Percentiles rank a stretch among this genome's conserved stretches.
Conservation (phyloP, 1,140 invertebrate species). For the Macrobrachium nipponense region DNA sequence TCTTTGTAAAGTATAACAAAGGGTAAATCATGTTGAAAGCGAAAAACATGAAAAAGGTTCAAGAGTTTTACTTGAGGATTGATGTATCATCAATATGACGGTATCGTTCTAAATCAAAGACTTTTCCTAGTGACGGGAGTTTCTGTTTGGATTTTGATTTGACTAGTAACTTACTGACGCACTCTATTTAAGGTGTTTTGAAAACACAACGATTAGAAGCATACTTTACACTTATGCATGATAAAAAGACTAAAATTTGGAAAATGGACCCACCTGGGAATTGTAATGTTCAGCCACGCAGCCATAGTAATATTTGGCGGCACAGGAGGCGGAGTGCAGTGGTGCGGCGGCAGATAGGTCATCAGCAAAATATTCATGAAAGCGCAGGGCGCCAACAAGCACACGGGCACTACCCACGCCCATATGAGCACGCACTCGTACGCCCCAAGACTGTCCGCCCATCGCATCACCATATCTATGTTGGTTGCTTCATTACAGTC, state of each 20-base stretch:
- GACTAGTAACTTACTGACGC: too few relatives aligned
- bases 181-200: too few relatives aligned
- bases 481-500: neutral
- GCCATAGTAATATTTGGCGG: neutral
- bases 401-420: slow-evolving; percentile 40
- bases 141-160: too few relatives aligned
- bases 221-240: neutral
- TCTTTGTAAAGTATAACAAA: too few relatives aligned
- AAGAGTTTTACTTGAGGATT: too few relatives aligned
- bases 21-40: too few relatives aligned
- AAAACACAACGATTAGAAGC: too few relatives aligned
- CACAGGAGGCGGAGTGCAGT: neutral
- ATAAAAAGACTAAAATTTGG: neutral
- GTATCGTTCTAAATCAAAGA: too few relatives aligned
- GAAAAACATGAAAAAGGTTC: too few relatives aligned
- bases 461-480: slow-evolving; percentile 21
- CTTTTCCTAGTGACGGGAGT: too few relatives aligned
- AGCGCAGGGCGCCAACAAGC: slow-evolving; percentile 35
- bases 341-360: slow-evolving; percentile 11
- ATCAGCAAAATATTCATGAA: slow-evolving; percentile 31
- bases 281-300: slow-evolving; percentile 13
- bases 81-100: too few relatives aligned
- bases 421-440: slow-evolving; percentile 39
- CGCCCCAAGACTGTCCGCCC: slow-evolving; percentile 7
- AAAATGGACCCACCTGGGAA: slow-evolving; percentile 5